Percentiles rank a stretch among this genome's conserved stretches.
Evolutionary conservation across 2,888 invertebrate genomes (phyloP).

Genomic region (Drosophila phalerata): DNA sequence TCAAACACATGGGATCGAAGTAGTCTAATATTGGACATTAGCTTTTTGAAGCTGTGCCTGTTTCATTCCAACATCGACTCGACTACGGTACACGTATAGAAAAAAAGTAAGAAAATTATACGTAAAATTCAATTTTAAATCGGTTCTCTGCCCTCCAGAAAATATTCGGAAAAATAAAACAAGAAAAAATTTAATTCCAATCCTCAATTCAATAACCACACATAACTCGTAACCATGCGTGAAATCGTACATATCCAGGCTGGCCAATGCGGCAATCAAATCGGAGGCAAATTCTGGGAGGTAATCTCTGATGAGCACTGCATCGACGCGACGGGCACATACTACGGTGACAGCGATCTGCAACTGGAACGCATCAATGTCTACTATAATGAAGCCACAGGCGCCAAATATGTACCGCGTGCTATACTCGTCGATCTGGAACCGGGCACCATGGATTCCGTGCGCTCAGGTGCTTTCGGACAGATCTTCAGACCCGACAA

Average conservation of each 20-base stretch:
- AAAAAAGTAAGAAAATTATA: slow-evolving; percentile 60
- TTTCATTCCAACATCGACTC: slow-evolving; percentile 60
- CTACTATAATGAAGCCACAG: slow-evolving; percentile 97
- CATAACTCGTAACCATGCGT: slow-evolving; percentile 90
- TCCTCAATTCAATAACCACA: slow-evolving; percentile 1
- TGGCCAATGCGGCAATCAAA: slow-evolving; percentile 98
- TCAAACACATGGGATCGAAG: slow-evolving; percentile 38
- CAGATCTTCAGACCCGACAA: slow-evolving; percentile 98
- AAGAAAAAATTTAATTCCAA: slow-evolving; percentile 17
- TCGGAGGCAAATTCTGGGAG: slow-evolving; percentile 98
- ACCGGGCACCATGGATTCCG: slow-evolving; percentile 99
- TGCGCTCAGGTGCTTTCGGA: slow-evolving; percentile 96
- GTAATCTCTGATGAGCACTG: slow-evolving; percentile 98
- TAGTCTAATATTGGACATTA: slow-evolving; percentile 32
- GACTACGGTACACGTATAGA: slow-evolving; percentile 61
- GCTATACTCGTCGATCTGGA: slow-evolving; percentile 97
- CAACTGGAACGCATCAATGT: slow-evolving; percentile 98
- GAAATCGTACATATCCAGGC: slow-evolving; percentile 98
- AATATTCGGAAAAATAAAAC: slow-evolving; percentile 12
- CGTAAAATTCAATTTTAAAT: slow-evolving; percentile 44
- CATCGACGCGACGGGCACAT: slow-evolving; percentile 96
- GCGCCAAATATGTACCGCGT: slow-evolving; percentile 97
- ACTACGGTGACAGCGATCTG: slow-evolving; percentile 95
- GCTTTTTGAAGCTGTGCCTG: not conserved
- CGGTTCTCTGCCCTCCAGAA: slow-evolving; percentile 25